phyloP scores from a whole-genome alignment of 2,113 vertebrate genomes.

The Fregata magnificens region DNA sequence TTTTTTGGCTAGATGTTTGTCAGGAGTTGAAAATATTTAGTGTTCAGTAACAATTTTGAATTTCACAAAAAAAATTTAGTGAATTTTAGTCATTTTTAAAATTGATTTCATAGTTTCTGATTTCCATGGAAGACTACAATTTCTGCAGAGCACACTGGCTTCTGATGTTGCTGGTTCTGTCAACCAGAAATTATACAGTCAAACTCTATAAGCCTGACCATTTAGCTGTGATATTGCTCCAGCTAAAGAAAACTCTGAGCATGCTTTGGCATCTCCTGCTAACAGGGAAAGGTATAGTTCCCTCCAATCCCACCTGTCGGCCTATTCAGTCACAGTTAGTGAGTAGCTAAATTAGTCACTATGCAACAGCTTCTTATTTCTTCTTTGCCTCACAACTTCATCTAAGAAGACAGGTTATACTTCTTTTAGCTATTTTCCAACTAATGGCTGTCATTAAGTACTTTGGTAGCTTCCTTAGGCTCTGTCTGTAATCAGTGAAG shows the following conservation, averaged over 20 bases:
- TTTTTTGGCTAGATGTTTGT: background rate
- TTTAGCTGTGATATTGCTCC: background rate
- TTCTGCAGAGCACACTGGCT: background rate
- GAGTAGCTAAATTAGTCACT: background rate
- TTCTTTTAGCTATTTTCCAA: background rate
- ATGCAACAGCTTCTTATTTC: background rate
- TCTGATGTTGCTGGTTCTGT: background rate
- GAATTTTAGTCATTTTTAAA: background rate
- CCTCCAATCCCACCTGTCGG: background rate
- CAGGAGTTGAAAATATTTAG: background rate
- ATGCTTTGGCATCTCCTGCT: background rate
- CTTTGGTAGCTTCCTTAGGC: background rate
- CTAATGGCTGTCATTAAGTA: background rate
- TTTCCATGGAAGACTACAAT: background rate
- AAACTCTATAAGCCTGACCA: background rate
- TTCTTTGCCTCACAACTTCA: background rate
- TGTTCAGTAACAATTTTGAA: background rate
- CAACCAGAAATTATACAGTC: background rate
- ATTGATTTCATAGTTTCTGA: background rate
- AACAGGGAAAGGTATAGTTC: background rate
- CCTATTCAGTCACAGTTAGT: background rate
- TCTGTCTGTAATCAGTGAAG: background rate
- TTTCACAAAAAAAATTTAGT: background rate
- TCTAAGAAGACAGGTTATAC: background rate
- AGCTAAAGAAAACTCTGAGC: background rate